A percentile compares a stretch with the other conserved stretches of the same genome.
Evolutionary conservation across 2,113 vertebrate genomes (phyloP).

Genomic region (Oryzias woworae): DNA sequence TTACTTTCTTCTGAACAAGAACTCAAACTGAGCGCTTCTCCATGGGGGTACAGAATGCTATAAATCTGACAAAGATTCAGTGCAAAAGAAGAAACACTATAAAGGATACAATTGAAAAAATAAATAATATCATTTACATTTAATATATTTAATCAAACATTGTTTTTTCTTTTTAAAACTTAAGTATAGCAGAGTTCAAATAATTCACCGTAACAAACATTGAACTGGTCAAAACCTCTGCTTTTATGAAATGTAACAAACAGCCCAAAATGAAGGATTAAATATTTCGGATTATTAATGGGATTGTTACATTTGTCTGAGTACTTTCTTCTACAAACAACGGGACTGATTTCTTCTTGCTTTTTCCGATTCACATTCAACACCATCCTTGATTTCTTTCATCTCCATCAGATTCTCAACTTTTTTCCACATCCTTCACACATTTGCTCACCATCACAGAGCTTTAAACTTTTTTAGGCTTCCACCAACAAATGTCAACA

Average conservation of each 20-base stretch:
- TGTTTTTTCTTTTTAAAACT: too few relatives aligned
- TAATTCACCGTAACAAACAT: too few relatives aligned
- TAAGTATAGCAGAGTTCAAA: too few relatives aligned
- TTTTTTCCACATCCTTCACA: not conserved
- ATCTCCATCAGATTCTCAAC: not conserved
- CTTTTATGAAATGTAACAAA: too few relatives aligned
- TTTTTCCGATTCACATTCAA: not conserved
- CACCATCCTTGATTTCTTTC: not conserved
- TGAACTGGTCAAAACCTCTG: too few relatives aligned
- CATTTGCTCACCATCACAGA: not conserved
- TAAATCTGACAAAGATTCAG: constrained; percentile 54
- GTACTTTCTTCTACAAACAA: too few relatives aligned
- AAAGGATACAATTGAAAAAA: constrained; percentile 16
- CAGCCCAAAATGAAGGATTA: too few relatives aligned
- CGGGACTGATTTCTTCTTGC: too few relatives aligned
- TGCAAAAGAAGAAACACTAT: constrained; percentile 48
- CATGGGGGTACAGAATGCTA: constrained; percentile 42
- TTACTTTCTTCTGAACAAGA: constrained; percentile 41
- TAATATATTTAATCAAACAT: not conserved
- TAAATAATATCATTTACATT: constrained; percentile 30
- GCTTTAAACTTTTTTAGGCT: not conserved
- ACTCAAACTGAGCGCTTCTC: constrained; percentile 34
- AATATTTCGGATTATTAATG: too few relatives aligned
- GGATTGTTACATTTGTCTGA: too few relatives aligned
- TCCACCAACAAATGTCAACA: too few relatives aligned